Conservation (phyloP, 1,140 invertebrate species). For the Aphaenogaster floridana region DNA sequence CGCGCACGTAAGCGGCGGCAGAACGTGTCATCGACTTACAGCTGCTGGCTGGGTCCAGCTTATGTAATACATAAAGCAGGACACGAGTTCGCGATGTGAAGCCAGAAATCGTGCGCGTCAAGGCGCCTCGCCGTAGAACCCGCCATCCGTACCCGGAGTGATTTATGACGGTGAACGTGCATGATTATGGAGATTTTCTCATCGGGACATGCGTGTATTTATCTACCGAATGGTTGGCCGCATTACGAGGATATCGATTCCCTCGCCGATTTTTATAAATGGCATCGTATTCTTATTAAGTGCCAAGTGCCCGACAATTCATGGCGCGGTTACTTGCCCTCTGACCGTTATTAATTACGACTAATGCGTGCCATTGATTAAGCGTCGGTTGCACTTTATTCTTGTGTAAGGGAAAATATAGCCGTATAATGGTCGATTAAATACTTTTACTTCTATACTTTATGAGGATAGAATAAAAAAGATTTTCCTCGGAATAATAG, state of each 20-base stretch:
- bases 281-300: slow-evolving; percentile 19
- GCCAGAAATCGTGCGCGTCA: slow-evolving; percentile 52
- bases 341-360: slow-evolving; percentile 16
- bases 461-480: slow-evolving; percentile 14
- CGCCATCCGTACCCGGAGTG: not conserved
- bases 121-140: not conserved
- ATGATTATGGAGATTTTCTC: slow-evolving; percentile 48
- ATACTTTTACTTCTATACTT: not conserved
- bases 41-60: slow-evolving; percentile 26
- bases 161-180: slow-evolving; percentile 47
- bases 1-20: slow-evolving; percentile 40
- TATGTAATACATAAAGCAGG: slow-evolving; percentile 60
- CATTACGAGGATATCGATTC: slow-evolving; percentile 31
- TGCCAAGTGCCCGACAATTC: not conserved
- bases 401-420: not conserved
- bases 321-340: not conserved
- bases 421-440: not conserved
- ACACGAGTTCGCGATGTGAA: slow-evolving; percentile 58
- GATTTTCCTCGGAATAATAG: slow-evolving; percentile 3
- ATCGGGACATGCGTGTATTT: slow-evolving; percentile 30
- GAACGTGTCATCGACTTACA: slow-evolving; percentile 56
- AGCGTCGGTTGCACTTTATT: slow-evolving; percentile 7
- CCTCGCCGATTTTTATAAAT: slow-evolving; percentile 4
- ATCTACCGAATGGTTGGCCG: slow-evolving; percentile 16
- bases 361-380: not conserved